These are phyloP conservation scores for Corythornis madagascariensis DNA, from an alignment of 2,113 vertebrate species.

Conservation along the genomic window DNA sequence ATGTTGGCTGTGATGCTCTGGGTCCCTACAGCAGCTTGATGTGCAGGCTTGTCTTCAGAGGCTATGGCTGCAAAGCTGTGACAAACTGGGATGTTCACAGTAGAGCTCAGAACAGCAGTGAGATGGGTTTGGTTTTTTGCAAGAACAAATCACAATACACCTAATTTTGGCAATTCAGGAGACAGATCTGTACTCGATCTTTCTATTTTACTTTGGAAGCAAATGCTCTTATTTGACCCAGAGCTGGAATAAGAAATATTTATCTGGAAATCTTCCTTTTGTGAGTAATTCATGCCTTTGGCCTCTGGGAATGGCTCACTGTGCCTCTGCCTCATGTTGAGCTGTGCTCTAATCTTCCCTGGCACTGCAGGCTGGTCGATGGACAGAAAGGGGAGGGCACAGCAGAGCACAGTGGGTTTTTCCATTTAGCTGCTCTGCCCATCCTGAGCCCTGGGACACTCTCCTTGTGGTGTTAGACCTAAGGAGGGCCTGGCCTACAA, in stretches of 20 bases:
- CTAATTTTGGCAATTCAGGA: not conserved
- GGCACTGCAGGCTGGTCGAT: conserved; percentile 1
- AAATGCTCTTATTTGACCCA: conserved; percentile 2
- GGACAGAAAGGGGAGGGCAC: conserved; percentile 12
- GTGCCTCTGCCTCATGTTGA: conserved; percentile 7
- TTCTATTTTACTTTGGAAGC: conserved; percentile 4
- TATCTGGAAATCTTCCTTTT: conserved; percentile 4
- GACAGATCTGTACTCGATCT: not conserved
- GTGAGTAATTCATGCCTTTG: conserved; percentile 13
- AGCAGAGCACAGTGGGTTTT: not conserved
- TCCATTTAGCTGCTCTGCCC: conserved; percentile 13
- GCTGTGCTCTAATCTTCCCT: conserved; percentile 1
- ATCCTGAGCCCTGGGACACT: not conserved
- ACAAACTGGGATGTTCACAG: not conserved
- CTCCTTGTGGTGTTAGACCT: not conserved
- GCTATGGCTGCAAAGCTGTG: not conserved
- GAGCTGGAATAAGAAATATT: conserved; percentile 16
- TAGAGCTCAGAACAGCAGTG: not conserved
- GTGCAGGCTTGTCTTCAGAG: not conserved
- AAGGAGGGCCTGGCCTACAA: not conserved
- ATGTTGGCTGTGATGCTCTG: not conserved
- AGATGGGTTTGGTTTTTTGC: not conserved
- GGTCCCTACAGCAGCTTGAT: not conserved
- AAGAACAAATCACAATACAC: not conserved
- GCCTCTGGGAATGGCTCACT: conserved; percentile 9